Evolutionary conservation across 2,797 vertebrate genomes (phyloP).

Genomic region (Passerculus sandwichensis): DNA sequence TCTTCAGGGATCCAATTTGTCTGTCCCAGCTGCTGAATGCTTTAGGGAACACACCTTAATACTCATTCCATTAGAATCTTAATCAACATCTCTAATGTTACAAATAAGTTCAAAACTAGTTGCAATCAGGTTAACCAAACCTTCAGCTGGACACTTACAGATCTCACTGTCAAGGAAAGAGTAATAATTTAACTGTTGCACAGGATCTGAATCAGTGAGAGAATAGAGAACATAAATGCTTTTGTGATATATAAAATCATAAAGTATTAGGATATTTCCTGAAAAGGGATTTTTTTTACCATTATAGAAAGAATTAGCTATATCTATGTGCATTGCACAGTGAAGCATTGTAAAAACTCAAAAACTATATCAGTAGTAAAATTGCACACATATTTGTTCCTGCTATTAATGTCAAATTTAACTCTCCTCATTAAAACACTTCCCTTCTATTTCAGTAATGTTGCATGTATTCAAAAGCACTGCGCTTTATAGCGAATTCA

Average conservation of each 20-base stretch:
- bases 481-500: constrained; percentile 22
- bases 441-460: not conserved
- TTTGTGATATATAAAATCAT: not conserved
- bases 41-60: not conserved
- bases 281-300: not conserved
- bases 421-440: constrained; percentile 19
- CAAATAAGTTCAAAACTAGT: not conserved
- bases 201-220: not conserved
- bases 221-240: not conserved
- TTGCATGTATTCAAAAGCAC: not conserved
- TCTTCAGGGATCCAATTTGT: not conserved
- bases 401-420: not conserved
- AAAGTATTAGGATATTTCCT: not conserved
- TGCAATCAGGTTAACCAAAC: not conserved
- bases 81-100: not conserved
- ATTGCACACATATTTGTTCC: not conserved
- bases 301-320: not conserved
- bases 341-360: not conserved
- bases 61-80: not conserved
- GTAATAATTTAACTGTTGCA: not conserved
- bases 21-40: not conserved
- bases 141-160: not conserved
- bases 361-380: not conserved
- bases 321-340: not conserved
- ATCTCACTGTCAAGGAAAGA: not conserved